Conservation (phyloP, 2,888 invertebrate species). For the Meganola albula region DNA sequence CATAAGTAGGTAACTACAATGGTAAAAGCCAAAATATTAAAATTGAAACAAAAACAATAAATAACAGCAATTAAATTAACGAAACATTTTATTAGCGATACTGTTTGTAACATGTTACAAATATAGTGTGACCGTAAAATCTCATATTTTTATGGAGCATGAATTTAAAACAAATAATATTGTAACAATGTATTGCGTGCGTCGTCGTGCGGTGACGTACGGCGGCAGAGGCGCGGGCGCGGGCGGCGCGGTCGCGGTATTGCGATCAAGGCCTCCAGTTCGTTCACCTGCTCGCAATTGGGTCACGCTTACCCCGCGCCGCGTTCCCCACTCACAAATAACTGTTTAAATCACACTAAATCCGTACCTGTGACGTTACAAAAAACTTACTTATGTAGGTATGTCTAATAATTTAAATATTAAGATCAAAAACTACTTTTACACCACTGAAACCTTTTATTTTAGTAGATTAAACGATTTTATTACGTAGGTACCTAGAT, state of each 20-base stretch:
- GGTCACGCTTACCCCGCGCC: conserved; percentile 64
- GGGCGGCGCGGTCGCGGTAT: conserved; percentile 49
- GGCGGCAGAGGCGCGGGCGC: conserved; percentile 26
- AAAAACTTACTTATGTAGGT: conserved; percentile 45
- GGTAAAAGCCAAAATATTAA: too few relatives aligned
- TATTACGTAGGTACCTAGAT: too few relatives aligned
- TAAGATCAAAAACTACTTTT: too few relatives aligned
- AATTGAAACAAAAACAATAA: conserved; percentile 7
- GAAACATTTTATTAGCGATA: conserved; percentile 13
- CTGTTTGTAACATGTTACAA: conserved; percentile 22
- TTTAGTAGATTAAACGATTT: too few relatives aligned
- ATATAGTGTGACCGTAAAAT: conserved; percentile 26
- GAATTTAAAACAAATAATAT: conserved; percentile 40
- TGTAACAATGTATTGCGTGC: conserved; percentile 51
- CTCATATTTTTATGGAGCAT: conserved; percentile 30
- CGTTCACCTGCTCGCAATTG: conserved; percentile 71
- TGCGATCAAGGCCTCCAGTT: conserved; percentile 77
- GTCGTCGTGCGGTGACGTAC: conserved; percentile 43
- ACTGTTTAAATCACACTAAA: conserved; percentile 67
- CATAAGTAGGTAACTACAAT: too few relatives aligned
- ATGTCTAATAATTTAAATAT: conserved; percentile 40
- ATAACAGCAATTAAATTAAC: conserved; percentile 14
- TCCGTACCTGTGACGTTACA: conserved; percentile 65
- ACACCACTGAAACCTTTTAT: conserved; percentile 6
- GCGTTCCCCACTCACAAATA: conserved; percentile 59